Base-by-base conservation (phyloP, 2,113 vertebrate species). In the Otus sunia region DNA sequence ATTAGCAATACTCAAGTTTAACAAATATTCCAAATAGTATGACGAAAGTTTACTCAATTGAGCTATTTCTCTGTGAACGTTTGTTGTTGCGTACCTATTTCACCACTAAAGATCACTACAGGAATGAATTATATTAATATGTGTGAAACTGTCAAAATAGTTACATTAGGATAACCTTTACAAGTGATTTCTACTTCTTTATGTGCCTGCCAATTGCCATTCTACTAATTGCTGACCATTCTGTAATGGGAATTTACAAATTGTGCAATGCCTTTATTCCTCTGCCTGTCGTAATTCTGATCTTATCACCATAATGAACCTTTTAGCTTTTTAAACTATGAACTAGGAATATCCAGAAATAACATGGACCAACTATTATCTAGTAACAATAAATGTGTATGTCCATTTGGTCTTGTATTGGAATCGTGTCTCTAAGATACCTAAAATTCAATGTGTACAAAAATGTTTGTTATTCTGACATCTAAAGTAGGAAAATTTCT, bases 361-460 rank as follows among this genome's bases (percentile, higher is more conserved):
- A 77, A 74, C 34, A 45, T 10, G 17, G 12, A 47, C 30, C 53
- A 41, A 2, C 3, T 53, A 23, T 9, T 92, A 20, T 52, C 34
- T n/a, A 59, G 5, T 6, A 73, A 47, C 6, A 29, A 22, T 37
- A 87, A 49, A 37, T 25, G 22, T 12, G 8, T 37, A 49, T 58
- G 3, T 7, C 5, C 5, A 12, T 69, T 71, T 72, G 47, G 47
- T 71, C 20, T 32, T 59, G 18, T 23, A 10, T 53, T 63, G 81
- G 12, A 87, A 52, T 59, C 0, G 0, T 41, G 5, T 63, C 16
- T 0, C 0, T 73, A 64, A 30, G 5, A 36, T 45, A 2, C 6
- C 6, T 87, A 56, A 59, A 91, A 66, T 50, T 74, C 15, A 10
- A 6, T 60, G n/a, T 60, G 17, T n/a, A 39, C 12, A 37, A 43